Base-by-base conservation (phyloP, 2,797 vertebrate genomes). In the Phrynocephalus vlangalii region DNA sequence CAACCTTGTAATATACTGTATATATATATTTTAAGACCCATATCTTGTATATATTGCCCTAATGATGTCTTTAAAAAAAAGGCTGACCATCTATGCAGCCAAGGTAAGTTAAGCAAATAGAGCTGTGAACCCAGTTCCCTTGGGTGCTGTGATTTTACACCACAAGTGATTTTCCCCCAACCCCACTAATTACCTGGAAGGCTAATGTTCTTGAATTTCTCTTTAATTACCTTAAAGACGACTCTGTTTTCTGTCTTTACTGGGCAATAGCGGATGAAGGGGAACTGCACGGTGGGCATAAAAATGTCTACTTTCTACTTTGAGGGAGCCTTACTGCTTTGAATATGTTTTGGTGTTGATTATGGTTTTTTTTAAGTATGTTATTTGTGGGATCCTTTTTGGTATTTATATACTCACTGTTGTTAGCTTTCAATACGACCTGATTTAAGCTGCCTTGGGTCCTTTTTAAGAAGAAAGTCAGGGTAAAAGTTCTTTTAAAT, bases 1-100 rank as follows among this genome's bases (percentile, higher is more conserved):
- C 15, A 79, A 89, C 92, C 92, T 94, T 93, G 90, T 95, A 94
- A 95, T n/a, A n/a, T n/a, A 95, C 88, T 87, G 87, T 89, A 28
- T n/a, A 30, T 8, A 71, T 8, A 5, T 92, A 33, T 33, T 1
- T 91, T 87, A 95, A 93, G 92, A 82, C 92, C 84, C 63, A 81
- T 78, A 91, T 91, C 87, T 90, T 92, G 92, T 88, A 30, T 86
- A 92, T 93, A 92, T 94, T 92, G 92, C 83, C 83, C 86, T 91
- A 81, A 90, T 87, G 92, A 84, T 89, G 66, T 83, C 84, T 84
- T 91, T 85, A 87, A 50, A 93, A 87, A 92, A 82, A 66, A 92
- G 85, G 93, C 67, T 86, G 92, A 70, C 84, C 78, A 92, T 79
- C 11, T 75, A 89, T 68, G 20, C 5, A 84, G 88, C 87, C 86